Conservation (phyloP, 2,888 invertebrate genomes). For the Augiades crinisus region DNA sequence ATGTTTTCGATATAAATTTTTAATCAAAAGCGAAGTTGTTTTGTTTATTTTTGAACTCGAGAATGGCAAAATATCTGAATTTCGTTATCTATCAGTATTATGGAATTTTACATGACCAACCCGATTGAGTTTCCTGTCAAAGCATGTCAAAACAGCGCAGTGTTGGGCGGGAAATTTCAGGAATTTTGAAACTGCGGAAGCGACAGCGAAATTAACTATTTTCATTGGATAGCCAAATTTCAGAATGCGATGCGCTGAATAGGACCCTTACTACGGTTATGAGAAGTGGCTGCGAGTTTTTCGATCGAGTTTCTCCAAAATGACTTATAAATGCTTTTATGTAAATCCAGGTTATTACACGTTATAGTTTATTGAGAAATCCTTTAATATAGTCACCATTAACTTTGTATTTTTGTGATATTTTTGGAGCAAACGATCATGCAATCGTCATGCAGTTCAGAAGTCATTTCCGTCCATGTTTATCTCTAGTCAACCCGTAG, state of each 20-base stretch:
- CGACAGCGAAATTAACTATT: slow-evolving; percentile 44
- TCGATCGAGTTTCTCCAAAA: neutral
- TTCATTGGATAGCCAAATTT: slow-evolving; percentile 41
- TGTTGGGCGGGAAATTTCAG: slow-evolving; percentile 27
- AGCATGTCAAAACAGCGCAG: slow-evolving; percentile 30
- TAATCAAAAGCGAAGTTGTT: neutral
- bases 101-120: slow-evolving; percentile 10
- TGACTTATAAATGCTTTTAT: too few species aligned
- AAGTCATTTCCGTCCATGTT: too few species aligned
- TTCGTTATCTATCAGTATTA: slow-evolving; percentile 9
- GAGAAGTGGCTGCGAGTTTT: neutral
- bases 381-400: too few species aligned
- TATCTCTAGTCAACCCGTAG: too few species aligned
- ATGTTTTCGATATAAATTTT: neutral
- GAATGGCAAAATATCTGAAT: neutral
- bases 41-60: neutral
- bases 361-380: too few species aligned
- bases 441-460: too few species aligned
- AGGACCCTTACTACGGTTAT: slow-evolving; percentile 31
- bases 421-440: too few species aligned
- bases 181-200: slow-evolving; percentile 29
- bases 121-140: slow-evolving; percentile 27
- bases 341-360: too few species aligned
- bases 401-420: too few species aligned
- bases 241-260: slow-evolving; percentile 31